Evolutionary conservation across 2,888 invertebrate genomes (phyloP).

Genomic region (Hypercompe scribonia): DNA sequence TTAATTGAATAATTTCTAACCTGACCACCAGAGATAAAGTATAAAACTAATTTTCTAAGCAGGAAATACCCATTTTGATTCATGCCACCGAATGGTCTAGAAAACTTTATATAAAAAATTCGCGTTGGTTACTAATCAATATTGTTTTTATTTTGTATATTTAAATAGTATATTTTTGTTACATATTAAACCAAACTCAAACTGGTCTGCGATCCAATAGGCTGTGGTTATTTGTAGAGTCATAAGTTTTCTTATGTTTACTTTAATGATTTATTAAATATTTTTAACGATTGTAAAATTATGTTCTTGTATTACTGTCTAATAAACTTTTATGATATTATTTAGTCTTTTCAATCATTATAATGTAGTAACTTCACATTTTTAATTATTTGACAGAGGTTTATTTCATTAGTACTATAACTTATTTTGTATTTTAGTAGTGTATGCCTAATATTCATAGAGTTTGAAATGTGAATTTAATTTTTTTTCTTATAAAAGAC

Average conservation of each 20-base stretch:
- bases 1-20: background rate
- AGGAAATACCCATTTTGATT: background rate
- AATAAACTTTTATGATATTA: constrained; percentile 63
- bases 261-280: constrained; percentile 63
- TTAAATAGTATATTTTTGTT: constrained; percentile 35
- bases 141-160: constrained; percentile 18
- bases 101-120: constrained; percentile 4
- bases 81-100: constrained; percentile 5
- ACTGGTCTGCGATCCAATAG: constrained; percentile 84
- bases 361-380: no score
- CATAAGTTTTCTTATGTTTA: constrained; percentile 58
- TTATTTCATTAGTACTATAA: no score
- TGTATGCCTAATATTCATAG: no score
- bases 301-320: constrained; percentile 70
- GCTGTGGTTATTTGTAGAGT: constrained; percentile 82
- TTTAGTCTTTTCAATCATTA: background rate
- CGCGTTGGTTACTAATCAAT: constrained; percentile 14
- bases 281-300: constrained; percentile 62
- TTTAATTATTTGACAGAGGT: no score
- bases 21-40: background rate
- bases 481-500: no score
- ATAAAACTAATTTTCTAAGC: background rate
- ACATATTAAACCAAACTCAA: constrained; percentile 65
- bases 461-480: no score
- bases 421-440: no score